Evolutionary conservation across 2,888 invertebrate genomes (phyloP), one percentile per base, ranked within the genome.

Genomic region (Neocrepidodera transversa): DNA sequence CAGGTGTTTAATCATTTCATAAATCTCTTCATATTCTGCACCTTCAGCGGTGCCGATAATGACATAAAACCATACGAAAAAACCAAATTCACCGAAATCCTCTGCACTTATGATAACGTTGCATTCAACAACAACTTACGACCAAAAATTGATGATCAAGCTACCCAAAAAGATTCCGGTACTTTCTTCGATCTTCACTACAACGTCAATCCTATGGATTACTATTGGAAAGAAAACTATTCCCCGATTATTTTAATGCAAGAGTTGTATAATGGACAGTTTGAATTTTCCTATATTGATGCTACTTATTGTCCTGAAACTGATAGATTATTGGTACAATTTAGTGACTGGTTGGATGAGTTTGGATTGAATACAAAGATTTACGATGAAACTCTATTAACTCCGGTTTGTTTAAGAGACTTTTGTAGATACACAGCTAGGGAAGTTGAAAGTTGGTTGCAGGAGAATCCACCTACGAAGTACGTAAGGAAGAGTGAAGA

Each of bases 371-470:
- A 70, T 43, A 64, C 66, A 0, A 67, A 60, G 64, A 45, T 67
- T 8, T 71, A 62, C 60, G 60, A 71, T 13, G 65, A 66, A 30
- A 51, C 55, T 36, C 30, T 75, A 8, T 60, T 65, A 20, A 71
- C 71, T 3, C 72, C 73, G 0, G 60, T 74, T 18, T 72, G 74
- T 53, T 52, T 75, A 4, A 60, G 73, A 50, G 75, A 75, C 58
- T 75, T 74, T 42, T 73, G 74, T 58, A 68, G 63, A 60, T 74
- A 70, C 14, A 61, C 32, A 1, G 42, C 18, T 8, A 43, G 57
- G 18, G 17, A 40, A 35, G 48, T 42, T 4, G 35, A 47, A 42
- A 28, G 52, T 20, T 45, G 45, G 45, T 18, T 60, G 10, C 17
- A 60, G 11, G 49, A 56, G 32, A 43, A 55, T 18, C 55, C 32